Evolutionary conservation across 1,140 invertebrate genomes (phyloP), one percentile per base, ranked within the genome.

Genomic region (Rhysida immarginata): DNA sequence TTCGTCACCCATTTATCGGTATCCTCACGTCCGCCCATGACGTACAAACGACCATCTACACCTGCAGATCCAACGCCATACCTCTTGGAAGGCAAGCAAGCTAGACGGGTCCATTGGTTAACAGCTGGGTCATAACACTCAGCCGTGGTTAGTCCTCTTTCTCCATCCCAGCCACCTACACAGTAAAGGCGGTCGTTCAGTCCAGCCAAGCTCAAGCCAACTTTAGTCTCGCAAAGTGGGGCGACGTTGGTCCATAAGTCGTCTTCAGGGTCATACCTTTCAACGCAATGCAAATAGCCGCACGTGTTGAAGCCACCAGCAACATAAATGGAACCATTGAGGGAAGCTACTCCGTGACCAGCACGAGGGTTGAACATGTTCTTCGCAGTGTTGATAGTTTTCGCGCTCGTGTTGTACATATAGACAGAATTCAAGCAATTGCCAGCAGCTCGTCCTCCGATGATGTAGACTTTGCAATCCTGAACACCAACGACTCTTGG

Each of bases 291-390:
- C 13, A 51, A n/a, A 27, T 51, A 51, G 13, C 49, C 49, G 20
- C 49, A 51, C 3, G 24, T 51, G 20, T 51, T 51, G 26, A 51
- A 51, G 24, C 49, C 49, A 25, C 49, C 49, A 51, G 49, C 49
- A 5, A 51, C 49, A 20, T 51, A 51, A 51, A 51, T 51, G 8
- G 49, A 51, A 3, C 49, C 49, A 27, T 51, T 51, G 5, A 51
- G 26, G 5, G 24, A 2, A 13, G 24, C 3, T 5, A 51, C 49
- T 25, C 49, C 49, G 26, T 51, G 49, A 25, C 49, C 49, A 25
- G 49, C 49, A 51, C 49, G 49, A n/a, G 49, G 49, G 20, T 51
- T 51, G 26, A 51, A 51, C 49, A 51, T 51, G 20, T 51, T 51
- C 8, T 25, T 21, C 5, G 24, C 49, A 8, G 49, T 51, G 24